Evolutionary conservation across 1,140 invertebrate genomes (phyloP), one percentile per base, ranked within the genome.

Genomic region (Drosophila truncata): DNA sequence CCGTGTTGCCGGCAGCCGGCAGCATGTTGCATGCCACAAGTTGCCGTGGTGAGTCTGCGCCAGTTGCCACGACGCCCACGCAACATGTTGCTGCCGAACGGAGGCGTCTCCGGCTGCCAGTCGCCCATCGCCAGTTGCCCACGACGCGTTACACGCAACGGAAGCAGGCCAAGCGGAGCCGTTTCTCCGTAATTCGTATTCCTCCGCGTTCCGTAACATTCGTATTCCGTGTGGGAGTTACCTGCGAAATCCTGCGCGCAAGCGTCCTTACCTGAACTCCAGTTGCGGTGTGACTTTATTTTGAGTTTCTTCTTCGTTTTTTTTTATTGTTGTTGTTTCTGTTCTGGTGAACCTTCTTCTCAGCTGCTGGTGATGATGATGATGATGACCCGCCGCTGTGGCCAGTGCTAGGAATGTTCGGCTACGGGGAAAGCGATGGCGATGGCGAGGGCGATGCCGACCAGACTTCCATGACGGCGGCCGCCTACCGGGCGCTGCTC

Each of bases 71-170:
- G 3, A 37, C 63, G 42, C 44, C 70, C 54, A 60, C 49, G 74
- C 55, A 69, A 42, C 64, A 78, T 78, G 64, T 78, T 78, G 64
- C 33, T 29, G n/a, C 5, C 42, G 52, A 63, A 29, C 25, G 33
- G 14, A 33, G n/a, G 33, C 46, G 50, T 57, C 62, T 50, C 46
- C 50, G 55, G 8, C 29, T 31, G 41, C 42, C 46, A 44, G 35
- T 42, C 67, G 42, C 5, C 52, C 14, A 25, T n/a, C 52, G 64
- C 67, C 77, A 87, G 84, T 88, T 74, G 80, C 50, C 72, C 76
- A 71, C 77, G 84, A 80, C 50, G 63, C 82, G 82, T 88, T 78
- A 47, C 52, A 57, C 77, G 72, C 65, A 70, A 74, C 83, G 84
- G 83, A 83, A 79, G 55, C 67, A 71, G 65, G 41, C 74, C 55